phyloP scores from a whole-genome alignment of 92 coral and sea anemone species.

The Epizoanthus fatuus region DNA sequence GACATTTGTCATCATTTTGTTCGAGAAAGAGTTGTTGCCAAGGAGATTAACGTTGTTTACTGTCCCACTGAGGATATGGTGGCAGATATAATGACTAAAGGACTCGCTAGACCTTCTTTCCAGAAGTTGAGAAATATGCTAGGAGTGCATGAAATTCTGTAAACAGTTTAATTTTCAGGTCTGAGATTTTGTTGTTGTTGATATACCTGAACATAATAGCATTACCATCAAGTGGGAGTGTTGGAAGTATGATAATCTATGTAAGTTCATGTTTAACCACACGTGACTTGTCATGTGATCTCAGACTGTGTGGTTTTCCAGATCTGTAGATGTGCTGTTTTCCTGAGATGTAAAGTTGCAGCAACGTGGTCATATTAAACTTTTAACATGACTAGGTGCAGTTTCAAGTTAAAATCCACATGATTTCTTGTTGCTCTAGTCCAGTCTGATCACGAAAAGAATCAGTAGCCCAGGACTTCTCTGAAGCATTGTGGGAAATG shows the following conservation, averaged over 20 bases:
- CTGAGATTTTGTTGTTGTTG: not conserved
- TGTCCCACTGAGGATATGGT: constrained; percentile 68
- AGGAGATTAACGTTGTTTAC: constrained; percentile 51
- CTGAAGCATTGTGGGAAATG: no score
- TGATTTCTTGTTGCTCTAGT: no score
- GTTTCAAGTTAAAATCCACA: no score
- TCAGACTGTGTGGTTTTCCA: no score
- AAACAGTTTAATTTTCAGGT: not conserved
- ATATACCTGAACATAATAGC: not conserved
- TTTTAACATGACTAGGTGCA: no score
- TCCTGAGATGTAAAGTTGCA: no score
- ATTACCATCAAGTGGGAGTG: constrained; percentile 5
- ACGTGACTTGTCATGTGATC: no score
- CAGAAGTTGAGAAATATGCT: constrained; percentile 39
- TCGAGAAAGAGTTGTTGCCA: constrained; percentile 49
- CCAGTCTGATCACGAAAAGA: no score
- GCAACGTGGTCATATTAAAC: no score
- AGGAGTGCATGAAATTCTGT: constrained; percentile 13
- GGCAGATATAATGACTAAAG: constrained; percentile 74
- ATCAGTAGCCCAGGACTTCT: no score
- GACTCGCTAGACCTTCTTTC: constrained; percentile 32
- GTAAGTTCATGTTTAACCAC: no score
- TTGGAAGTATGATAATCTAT: not conserved
- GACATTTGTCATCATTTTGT: constrained; percentile 73
- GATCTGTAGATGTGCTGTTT: no score